Evolutionary conservation across 30 jellyfish, hydroid and myxozoan species (phyloP).

Genomic region (Mastigias papua): DNA sequence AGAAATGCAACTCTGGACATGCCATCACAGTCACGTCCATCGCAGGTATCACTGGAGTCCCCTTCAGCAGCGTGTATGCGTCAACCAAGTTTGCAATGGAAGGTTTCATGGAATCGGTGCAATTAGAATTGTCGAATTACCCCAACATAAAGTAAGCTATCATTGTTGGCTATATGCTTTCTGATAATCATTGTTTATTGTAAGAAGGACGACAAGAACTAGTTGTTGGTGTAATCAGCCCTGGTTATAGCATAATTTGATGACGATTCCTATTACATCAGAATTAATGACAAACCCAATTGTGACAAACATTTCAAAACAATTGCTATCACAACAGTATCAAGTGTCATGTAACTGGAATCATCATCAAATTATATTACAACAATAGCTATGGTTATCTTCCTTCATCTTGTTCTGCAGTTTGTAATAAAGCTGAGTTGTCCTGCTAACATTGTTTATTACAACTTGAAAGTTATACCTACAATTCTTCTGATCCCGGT

Average conservation of each 20-base stretch:
- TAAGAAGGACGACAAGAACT: background rate
- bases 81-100: slow-evolving; percentile 70
- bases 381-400: background rate
- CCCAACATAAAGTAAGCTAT: slow-evolving; percentile 12
- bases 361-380: background rate
- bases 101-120: slow-evolving; percentile 55
- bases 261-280: too few relatives aligned
- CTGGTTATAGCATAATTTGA: slow-evolving; percentile 5
- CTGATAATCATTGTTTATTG: background rate
- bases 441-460: background rate
- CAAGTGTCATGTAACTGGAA: background rate
- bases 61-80: slow-evolving; percentile 26
- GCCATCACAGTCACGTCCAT: slow-evolving; percentile 49
- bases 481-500: background rate
- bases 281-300: background rate
- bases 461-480: slow-evolving; percentile 4
- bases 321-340: background rate
- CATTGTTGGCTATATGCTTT: too few relatives aligned
- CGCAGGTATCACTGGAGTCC: slow-evolving; percentile 58
- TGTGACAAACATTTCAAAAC: background rate
- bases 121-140: background rate
- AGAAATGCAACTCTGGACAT: slow-evolving; percentile 29
- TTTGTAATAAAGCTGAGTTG: background rate
- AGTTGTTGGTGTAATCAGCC: slow-evolving; percentile 15
- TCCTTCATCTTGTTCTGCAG: too few relatives aligned